A percentile compares a stretch with the other conserved stretches of the same genome.
phyloP scores from a whole-genome alignment of 2,797 vertebrate genomes.

The Melanotaenia parkinsoni region DNA sequence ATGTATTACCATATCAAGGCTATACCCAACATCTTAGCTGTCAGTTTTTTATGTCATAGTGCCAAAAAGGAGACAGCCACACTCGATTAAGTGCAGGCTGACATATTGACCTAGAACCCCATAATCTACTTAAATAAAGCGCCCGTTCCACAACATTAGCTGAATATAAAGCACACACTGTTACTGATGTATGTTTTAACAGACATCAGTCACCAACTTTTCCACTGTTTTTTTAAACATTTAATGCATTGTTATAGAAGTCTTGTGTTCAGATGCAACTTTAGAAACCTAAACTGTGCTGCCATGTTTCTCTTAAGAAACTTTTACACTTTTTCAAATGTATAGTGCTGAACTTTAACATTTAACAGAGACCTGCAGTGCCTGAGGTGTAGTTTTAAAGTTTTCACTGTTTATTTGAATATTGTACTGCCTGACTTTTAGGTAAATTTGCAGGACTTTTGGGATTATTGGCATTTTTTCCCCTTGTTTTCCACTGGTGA shows the following conservation, averaged over 20 bases:
- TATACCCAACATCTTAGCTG: neutral
- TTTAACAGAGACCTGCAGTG: no score
- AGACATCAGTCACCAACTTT: neutral
- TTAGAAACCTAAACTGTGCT: neutral
- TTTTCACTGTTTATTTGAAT: no score
- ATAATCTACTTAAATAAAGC: constrained; percentile 49
- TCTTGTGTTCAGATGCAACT: neutral
- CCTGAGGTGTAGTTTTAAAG: no score
- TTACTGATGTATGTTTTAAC: neutral
- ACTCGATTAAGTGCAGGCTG: constrained; percentile 27
- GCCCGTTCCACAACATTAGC: neutral
- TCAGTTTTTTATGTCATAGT: neutral
- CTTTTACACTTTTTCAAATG: neutral
- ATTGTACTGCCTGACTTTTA: no score
- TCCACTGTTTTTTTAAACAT: neutral
- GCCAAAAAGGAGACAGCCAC: constrained; percentile 29
- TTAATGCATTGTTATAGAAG: neutral
- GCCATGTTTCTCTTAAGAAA: neutral
- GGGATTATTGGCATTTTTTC: no score
- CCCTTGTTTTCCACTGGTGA: no score
- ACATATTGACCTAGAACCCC: constrained; percentile 21
- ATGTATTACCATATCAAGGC: neutral
- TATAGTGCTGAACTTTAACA: no score
- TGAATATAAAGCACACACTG: neutral
- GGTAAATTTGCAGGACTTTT: no score